Evolutionary conservation across 35 echinoderm and acorn worm genomes (phyloP), one percentile per base, ranked within the genome.

Genomic region (Hemicentrotus pulcherrimus): DNA sequence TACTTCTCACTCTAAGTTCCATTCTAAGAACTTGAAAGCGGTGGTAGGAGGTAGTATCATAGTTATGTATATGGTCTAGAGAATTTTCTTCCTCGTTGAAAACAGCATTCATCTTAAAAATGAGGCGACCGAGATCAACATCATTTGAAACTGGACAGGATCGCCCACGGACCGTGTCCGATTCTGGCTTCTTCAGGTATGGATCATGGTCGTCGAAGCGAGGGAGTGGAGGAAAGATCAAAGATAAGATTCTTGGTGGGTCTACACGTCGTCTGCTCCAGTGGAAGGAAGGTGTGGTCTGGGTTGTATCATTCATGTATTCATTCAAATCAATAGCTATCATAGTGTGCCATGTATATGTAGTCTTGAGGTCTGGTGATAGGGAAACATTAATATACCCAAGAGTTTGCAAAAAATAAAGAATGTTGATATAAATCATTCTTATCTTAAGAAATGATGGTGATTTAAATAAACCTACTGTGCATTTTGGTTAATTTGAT

Each of bases 251-350:
- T 6, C 50, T 58, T 11, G 91, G 91, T 6, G 48, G 46, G 45
- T 32, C 91, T 7, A 46, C 32, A 19, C 91, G 91, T 31, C 91
- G 91, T 24, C 22, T 93, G 1, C 11, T 93, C 0, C 91, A 93
- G n/a, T 46, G 32, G 91, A 93, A 93, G 91, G 91, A 93, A 93
- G 91, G 91, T 93, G 46, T 93, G 91, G 65, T n/a, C 24, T 6
- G 6, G 65, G 65, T 78, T 28, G 28, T 78, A 22, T 28, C 65
- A n/a, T 78, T 78, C 65, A 78, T n/a, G 65, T 78, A 55, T 78
- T 78, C 19, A 78, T 78, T 78, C 28, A 78, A 10, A 55, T 10
- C 50, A 55, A 55, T 14, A 12, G 50, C 50, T 55, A 78, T 28
- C 65, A 78, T 28, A 78, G 19, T n/a, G 4, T n/a, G 24, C 65